Evolutionary conservation across 2,888 invertebrate genomes (phyloP).

Genomic region (Scrobipalpa costella): DNA sequence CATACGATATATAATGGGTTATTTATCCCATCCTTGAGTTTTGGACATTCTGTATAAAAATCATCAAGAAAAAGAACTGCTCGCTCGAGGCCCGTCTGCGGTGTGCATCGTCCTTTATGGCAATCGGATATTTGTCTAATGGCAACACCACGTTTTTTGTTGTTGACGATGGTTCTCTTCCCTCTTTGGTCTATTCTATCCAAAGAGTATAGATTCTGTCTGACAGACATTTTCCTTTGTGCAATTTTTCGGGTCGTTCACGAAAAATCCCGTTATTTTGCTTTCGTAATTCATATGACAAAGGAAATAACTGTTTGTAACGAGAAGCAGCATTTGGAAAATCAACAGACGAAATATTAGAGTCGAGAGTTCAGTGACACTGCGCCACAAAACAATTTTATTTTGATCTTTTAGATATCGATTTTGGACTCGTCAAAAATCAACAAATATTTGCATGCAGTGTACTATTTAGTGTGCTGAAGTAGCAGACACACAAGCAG

Average conservation of each 20-base stretch:
- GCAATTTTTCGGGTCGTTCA: constrained; percentile 65
- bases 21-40: no score
- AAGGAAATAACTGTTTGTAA: constrained; percentile 67
- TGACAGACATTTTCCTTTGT: constrained; percentile 72
- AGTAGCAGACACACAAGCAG: constrained; percentile 60
- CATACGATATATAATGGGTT: no score
- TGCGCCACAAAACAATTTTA: constrained; percentile 36
- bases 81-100: no score
- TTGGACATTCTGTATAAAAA: no score
- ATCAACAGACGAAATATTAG: background rate
- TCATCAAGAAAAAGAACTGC: no score
- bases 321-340: constrained; percentile 55
- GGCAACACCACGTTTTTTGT: no score
- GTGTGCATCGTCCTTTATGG: no score
- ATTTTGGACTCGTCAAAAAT: constrained; percentile 66
- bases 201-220: constrained; percentile 15
- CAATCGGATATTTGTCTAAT: no score
- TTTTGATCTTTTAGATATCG: constrained; percentile 68
- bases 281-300: constrained; percentile 74
- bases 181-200: no score
- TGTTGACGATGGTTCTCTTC: no score
- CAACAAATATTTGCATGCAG: constrained; percentile 68
- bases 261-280: constrained; percentile 76
- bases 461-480: constrained; percentile 69
- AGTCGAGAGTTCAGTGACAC: constrained; percentile 11